phyloP scores from a whole-genome alignment of 2,113 vertebrate genomes.

The Xyrauchen texanus region DNA sequence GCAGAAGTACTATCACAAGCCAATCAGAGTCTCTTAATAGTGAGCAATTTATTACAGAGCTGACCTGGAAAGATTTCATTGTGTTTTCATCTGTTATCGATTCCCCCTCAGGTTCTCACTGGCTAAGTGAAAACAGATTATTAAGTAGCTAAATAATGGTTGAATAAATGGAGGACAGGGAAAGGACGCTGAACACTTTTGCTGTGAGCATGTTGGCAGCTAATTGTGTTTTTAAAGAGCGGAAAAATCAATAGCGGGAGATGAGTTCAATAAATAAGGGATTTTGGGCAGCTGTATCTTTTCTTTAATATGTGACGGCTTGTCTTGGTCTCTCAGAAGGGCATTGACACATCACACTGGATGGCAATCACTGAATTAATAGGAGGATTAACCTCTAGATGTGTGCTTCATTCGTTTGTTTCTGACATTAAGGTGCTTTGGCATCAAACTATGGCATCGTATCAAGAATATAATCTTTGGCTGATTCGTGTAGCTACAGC shows the following conservation, averaged over 20 bases:
- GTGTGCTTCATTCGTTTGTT: background rate
- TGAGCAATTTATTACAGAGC: background rate
- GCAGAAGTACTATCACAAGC: too few species aligned
- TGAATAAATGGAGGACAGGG: conserved; percentile 34
- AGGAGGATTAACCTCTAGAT: conserved; percentile 39
- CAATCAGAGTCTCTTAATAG: background rate
- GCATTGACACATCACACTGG: conserved; percentile 8
- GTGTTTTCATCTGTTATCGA: conserved; percentile 34
- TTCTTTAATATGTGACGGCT: conserved; percentile 25
- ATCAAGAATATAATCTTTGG: conserved; percentile 3
- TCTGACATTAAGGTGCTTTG: conserved; percentile 24
- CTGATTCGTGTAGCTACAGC: background rate
- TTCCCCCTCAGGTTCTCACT: conserved; percentile 35
- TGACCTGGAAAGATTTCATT: conserved; percentile 47
- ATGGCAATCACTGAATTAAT: conserved; percentile 44
- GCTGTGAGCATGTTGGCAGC: background rate
- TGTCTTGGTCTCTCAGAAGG: conserved; percentile 39
- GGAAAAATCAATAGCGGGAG: conserved; percentile 42
- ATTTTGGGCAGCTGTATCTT: conserved; percentile 18
- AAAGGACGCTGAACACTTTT: conserved; percentile 1
- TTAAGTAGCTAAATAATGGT: conserved; percentile 37
- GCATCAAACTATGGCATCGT: conserved; percentile 8
- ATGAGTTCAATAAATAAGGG: conserved; percentile 43
- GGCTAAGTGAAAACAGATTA: conserved; percentile 46
- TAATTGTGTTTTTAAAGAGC: conserved; percentile 47